These are phyloP conservation scores for Hippocampus mohnikei DNA, from an alignment of 2,113 vertebrate genomes.

Conservation along the genomic window DNA sequence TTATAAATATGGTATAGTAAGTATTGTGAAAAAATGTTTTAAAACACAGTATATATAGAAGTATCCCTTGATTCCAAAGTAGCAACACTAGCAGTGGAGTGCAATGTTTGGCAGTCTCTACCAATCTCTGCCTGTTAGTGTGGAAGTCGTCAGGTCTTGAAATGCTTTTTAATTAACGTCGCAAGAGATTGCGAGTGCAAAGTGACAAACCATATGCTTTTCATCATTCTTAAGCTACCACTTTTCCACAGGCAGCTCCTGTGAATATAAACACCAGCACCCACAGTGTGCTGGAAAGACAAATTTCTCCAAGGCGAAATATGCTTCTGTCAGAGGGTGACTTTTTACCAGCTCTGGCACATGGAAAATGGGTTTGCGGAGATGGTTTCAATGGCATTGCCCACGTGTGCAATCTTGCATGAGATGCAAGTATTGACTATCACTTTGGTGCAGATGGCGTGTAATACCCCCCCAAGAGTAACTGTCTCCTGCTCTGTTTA, in stretches of 20 bases:
- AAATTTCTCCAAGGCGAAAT: slow-evolving; percentile 47
- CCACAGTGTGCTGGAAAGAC: slow-evolving; percentile 39
- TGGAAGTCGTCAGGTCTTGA: background rate
- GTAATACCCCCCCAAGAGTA: slow-evolving; percentile 17
- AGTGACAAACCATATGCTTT: slow-evolving; percentile 33
- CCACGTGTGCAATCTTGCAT: slow-evolving; percentile 44
- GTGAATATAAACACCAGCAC: slow-evolving; percentile 52
- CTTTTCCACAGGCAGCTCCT: slow-evolving; percentile 35
- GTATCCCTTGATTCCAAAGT: background rate
- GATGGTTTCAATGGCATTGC: slow-evolving; percentile 40
- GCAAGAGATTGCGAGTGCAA: background rate
- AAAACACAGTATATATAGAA: too few species aligned
- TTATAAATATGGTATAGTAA: too few species aligned
- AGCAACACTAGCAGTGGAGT: background rate
- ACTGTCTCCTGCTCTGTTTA: slow-evolving; percentile 30
- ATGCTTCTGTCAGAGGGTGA: slow-evolving; percentile 39
- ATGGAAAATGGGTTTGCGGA: slow-evolving; percentile 33
- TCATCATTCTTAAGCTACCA: slow-evolving; percentile 43
- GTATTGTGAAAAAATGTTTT: too few species aligned
- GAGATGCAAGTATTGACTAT: slow-evolving; percentile 43
- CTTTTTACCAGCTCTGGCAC: slow-evolving; percentile 54
- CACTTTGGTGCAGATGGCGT: slow-evolving; percentile 48
- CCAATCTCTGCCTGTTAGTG: background rate
- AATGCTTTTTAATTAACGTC: slow-evolving; percentile 13
- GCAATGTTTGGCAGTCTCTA: background rate